Conservation (phyloP, 2,888 invertebrate genomes). For the Sarcophaga subvicina region DNA sequence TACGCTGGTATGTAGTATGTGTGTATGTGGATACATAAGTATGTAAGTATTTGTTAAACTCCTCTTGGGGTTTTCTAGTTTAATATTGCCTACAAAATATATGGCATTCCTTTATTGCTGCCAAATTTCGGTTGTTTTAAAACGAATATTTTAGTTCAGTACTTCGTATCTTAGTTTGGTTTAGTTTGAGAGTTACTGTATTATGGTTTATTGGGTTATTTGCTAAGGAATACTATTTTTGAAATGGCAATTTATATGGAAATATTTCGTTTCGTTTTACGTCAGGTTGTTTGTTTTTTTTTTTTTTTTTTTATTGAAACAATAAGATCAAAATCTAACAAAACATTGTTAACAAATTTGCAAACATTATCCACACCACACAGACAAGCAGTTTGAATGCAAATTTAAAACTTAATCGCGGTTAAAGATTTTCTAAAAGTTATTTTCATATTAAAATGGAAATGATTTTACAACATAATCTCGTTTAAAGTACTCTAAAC, state of each 20-base stretch:
- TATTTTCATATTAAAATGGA: background rate
- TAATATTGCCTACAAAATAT: too few species aligned
- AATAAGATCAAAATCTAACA: slow-evolving; percentile 28
- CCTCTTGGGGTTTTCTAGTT: too few species aligned
- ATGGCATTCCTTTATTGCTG: too few species aligned
- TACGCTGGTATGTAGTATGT: too few species aligned
- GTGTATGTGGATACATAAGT: too few species aligned
- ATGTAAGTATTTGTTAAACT: too few species aligned
- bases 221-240: slow-evolving; percentile 11
- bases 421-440: background rate
- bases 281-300: slow-evolving; percentile 1
- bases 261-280: slow-evolving; percentile 34
- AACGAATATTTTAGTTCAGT: too few species aligned
- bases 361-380: background rate
- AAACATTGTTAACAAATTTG: slow-evolving; percentile 11
- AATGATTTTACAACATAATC: background rate
- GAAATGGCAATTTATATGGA: slow-evolving; percentile 56
- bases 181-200: too few species aligned
- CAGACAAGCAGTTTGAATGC: background rate
- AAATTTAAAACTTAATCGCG: slow-evolving; percentile 18
- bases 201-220: background rate
- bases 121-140: too few species aligned
- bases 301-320: slow-evolving; percentile 34
- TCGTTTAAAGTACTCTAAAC: background rate
- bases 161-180: too few species aligned